These are phyloP conservation scores for Drosophila neocordata DNA, from an alignment of 1,140 invertebrate genomes.

Conservation along the genomic window DNA sequence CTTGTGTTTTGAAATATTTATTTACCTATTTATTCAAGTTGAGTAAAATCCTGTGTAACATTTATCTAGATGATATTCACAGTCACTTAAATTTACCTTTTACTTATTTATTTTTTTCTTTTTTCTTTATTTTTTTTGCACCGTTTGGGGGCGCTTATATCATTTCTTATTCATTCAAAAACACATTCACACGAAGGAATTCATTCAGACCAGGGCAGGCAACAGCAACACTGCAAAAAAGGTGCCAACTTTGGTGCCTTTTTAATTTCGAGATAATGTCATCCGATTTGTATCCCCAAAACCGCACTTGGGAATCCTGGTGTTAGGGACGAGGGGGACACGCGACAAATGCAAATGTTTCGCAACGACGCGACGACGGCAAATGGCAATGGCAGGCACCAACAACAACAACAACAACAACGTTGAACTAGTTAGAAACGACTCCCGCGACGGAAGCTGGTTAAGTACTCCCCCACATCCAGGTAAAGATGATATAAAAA, in stretches of 20 bases:
- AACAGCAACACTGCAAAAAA: slow-evolving; percentile 33
- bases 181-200: slow-evolving; percentile 64
- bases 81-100: slow-evolving; percentile 62
- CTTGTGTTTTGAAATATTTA: slow-evolving; percentile 21
- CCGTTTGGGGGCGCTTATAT: slow-evolving; percentile 74
- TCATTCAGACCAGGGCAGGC: slow-evolving; percentile 56
- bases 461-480: slow-evolving; percentile 18
- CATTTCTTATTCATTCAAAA: slow-evolving; percentile 77
- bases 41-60: slow-evolving; percentile 28
- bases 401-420: background rate
- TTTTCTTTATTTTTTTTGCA: slow-evolving; percentile 39
- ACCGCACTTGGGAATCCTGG: slow-evolving; percentile 40
- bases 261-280: slow-evolving; percentile 78
- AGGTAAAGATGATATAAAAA: slow-evolving; percentile 2
- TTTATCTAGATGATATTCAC: slow-evolving; percentile 73
- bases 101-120: too few species aligned
- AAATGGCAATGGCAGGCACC: background rate
- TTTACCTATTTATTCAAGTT: slow-evolving; percentile 57
- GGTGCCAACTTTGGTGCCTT: slow-evolving; percentile 66
- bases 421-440: slow-evolving; percentile 8
- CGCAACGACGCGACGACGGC: background rate
- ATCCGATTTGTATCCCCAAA: slow-evolving; percentile 60
- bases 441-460: slow-evolving; percentile 9
- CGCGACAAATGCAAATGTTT: slow-evolving; percentile 7
- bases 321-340: slow-evolving; percentile 3